Evolutionary conservation across 2,113 vertebrate species (phyloP), one percentile per base, ranked within the genome.

Genomic region (Gymnocephalus cernua): DNA sequence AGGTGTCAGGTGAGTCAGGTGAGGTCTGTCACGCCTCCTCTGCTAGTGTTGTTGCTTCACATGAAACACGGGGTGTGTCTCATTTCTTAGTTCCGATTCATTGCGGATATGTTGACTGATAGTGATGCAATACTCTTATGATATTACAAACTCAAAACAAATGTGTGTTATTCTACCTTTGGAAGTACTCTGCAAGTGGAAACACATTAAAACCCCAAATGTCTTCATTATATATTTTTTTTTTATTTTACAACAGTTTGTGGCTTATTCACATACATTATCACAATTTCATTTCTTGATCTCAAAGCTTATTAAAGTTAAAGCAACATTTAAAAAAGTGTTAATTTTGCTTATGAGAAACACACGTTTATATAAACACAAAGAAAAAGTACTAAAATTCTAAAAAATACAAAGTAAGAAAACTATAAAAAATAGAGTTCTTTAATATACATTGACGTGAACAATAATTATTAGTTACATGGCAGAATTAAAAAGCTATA

Each of bases 351-450:
- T 67, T 35, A 45, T 29, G 10, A 64, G 8, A 69, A 77, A 71
- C 27, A 75, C 23, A 73, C 45, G 38, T 73, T 84, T 58, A 79
- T 74, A 78, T 21, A 78, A 86, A 88, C 71, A 74, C n/a, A 4
- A 12, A 67, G 9, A 25, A 41, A 71, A 66, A 12, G 13, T 6
- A 47, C 38, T 83, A 45, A 57, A 82, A 18, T 11, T 64, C 35
- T 73, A 63, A 13, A 13, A 41, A 27, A 47, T 41, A 77, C 15
- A 59, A 57, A 79, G 71, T 27, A 67, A 83, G 72, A 82, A 75
- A 76, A 53, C 63, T 87, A 88, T 83, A 71, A 90, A 88, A 88
- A 91, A 89, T 86, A 92, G 83, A 89, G 84, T 85, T 88, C 80
- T 92, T 86, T 73, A 78, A 87, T 87, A 86, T 84, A 85, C 83